Evolutionary conservation across 2,113 vertebrate species (phyloP).

Genomic region (Pelecanus crispus): DNA sequence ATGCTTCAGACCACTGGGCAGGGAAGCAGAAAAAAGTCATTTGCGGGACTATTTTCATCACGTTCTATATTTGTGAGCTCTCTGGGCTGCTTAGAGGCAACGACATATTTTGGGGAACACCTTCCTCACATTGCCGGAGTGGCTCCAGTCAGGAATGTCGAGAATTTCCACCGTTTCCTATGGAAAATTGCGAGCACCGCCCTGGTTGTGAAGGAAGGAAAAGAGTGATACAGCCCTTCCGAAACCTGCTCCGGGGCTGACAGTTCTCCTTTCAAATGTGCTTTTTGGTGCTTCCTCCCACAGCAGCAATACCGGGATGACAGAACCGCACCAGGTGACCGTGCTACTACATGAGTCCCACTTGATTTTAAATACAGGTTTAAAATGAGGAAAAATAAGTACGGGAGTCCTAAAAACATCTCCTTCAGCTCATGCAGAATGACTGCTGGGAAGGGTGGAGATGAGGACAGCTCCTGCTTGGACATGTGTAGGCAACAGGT

Average conservation of each 20-base stretch:
- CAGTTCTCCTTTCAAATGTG: background rate
- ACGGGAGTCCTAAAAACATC: background rate
- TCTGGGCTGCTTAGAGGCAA: background rate
- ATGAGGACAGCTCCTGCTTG: background rate
- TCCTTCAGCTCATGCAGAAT: background rate
- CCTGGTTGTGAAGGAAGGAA: conserved; percentile 61
- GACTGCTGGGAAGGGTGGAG: background rate
- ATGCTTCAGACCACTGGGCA: background rate
- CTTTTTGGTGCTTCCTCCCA: background rate
- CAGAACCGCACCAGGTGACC: fast-evolving
- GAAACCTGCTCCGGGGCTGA: background rate
- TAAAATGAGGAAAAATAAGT: background rate
- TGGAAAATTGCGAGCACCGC: background rate
- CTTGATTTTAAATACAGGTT: background rate
- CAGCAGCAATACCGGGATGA: background rate
- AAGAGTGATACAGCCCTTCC: conserved; percentile 42
- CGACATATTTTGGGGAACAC: background rate
- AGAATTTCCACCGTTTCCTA: conserved; percentile 62
- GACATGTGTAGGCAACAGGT: background rate
- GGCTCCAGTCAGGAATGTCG: background rate
- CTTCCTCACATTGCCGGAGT: fast-evolving
- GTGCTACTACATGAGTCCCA: fast-evolving
- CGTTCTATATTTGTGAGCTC: background rate
- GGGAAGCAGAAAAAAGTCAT: background rate
- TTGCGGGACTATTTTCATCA: background rate